A percentile compares a stretch with the other conserved stretches of the same genome.
These are phyloP conservation scores for Sminthurinus aureus DNA, from an alignment of 2,888 invertebrate species.

Conservation along the genomic window DNA sequence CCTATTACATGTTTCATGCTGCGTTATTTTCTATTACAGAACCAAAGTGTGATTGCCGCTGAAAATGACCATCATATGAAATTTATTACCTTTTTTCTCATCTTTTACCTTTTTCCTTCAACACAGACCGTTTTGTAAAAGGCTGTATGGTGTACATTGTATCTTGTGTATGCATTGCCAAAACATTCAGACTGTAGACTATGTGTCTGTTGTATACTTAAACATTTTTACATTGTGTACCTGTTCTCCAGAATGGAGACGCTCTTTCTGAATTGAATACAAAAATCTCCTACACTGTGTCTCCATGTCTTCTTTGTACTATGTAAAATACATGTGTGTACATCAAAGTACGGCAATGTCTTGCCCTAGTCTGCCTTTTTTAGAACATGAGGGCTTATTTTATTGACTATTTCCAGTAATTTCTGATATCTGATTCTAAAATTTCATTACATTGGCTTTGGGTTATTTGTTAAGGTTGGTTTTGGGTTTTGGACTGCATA, in stretches of 20 bases:
- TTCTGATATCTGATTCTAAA: not conserved
- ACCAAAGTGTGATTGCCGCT: slow-evolving; percentile 11
- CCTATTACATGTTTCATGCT: slow-evolving; percentile 45
- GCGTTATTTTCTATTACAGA: slow-evolving; percentile 55
- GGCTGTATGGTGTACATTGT: too few species aligned
- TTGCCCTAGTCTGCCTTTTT: too few species aligned
- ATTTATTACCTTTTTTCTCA: slow-evolving; percentile 9
- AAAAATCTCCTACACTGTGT: too few species aligned
- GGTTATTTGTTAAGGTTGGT: not conserved
- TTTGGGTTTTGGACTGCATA: not conserved
- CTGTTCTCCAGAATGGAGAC: too few species aligned
- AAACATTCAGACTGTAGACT: too few species aligned
- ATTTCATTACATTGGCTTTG: not conserved
- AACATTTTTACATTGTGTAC: too few species aligned
- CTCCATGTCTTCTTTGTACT: too few species aligned
- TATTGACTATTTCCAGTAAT: not conserved
- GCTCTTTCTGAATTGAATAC: too few species aligned
- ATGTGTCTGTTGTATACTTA: too few species aligned
- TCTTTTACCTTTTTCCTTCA: not conserved
- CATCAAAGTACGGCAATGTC: too few species aligned
- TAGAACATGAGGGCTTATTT: not conserved
- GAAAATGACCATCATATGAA: slow-evolving; percentile 7
- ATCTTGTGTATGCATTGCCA: too few species aligned
- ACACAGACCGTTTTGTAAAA: not conserved
- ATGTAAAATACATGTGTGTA: too few species aligned